A percentile compares a stretch with the other conserved stretches of the same genome.
phyloP scores from a whole-genome alignment of 2,113 vertebrate genomes.

The Scytalopus superciliaris region DNA sequence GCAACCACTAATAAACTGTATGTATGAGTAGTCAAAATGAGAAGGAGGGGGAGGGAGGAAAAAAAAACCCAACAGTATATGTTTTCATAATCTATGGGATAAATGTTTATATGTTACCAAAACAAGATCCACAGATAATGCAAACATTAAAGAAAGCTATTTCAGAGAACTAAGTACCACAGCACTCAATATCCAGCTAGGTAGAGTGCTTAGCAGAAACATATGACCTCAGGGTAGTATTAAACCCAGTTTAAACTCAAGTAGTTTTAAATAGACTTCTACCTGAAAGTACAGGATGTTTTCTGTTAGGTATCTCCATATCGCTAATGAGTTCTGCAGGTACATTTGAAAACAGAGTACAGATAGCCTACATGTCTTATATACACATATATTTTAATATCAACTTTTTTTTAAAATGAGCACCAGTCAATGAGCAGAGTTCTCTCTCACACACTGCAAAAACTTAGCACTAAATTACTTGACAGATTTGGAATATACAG shows the following conservation, averaged over 20 bases:
- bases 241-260: not conserved
- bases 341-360: not conserved
- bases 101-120: not conserved
- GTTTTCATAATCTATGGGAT: not conserved
- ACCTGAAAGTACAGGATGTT: not conserved
- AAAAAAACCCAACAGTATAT: rapidly evolving
- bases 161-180: not conserved
- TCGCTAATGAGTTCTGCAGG: not conserved
- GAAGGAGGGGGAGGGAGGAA: rapidly evolving
- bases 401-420: not conserved
- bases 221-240: not conserved
- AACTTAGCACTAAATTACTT: not conserved
- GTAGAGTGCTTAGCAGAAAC: not conserved
- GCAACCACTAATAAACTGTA: not conserved
- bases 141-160: not conserved
- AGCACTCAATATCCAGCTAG: not conserved
- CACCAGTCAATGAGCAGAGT: not conserved
- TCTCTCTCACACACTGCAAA: not conserved
- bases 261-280: not conserved
- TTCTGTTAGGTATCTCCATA: not conserved
- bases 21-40: not conserved
- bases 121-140: not conserved
- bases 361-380: not conserved
- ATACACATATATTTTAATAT: rapidly evolving
- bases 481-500: not conserved